phyloP scores from a whole-genome alignment of 2,888 invertebrate genomes.

The Atethmia centrago region DNA sequence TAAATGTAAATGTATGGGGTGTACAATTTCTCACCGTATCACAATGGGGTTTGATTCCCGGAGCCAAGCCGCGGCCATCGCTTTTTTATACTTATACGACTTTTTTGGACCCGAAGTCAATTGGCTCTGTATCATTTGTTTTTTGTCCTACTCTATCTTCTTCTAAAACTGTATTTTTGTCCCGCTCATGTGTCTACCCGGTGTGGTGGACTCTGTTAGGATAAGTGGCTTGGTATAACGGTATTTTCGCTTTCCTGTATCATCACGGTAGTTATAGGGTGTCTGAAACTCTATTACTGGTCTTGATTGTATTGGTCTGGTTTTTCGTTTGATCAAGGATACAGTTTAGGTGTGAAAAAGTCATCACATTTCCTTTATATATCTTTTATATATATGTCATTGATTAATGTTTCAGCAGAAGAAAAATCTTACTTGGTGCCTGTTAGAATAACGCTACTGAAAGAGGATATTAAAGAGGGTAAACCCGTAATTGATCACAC shows the following conservation, averaged over 20 bases:
- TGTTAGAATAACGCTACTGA: background rate
- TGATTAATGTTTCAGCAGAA: background rate
- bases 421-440: too few relatives aligned
- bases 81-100: slow-evolving; percentile 67
- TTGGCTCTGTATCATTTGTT: slow-evolving; percentile 65
- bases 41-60: slow-evolving; percentile 80
- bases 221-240: slow-evolving; percentile 59
- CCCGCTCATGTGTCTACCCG: slow-evolving; percentile 38
- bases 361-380: background rate
- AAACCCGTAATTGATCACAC: background rate
- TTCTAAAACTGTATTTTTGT: slow-evolving; percentile 20
- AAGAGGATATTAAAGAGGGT: background rate
- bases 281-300: slow-evolving; percentile 29
- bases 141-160: slow-evolving; percentile 56
- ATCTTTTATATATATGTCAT: background rate
- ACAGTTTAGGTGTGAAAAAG: background rate
- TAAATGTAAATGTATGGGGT: slow-evolving; percentile 83
- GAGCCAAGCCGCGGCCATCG: slow-evolving; percentile 62
- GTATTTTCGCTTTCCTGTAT: slow-evolving; percentile 41
- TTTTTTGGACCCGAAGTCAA: slow-evolving; percentile 68
- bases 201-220: slow-evolving; percentile 45
- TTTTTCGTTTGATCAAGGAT: background rate
- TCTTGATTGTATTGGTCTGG: slow-evolving; percentile 31
- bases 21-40: slow-evolving; percentile 74
- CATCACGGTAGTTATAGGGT: slow-evolving; percentile 8